Evolutionary conservation across 2,113 vertebrate genomes (phyloP), one percentile per base, ranked within the genome.

Genomic region (Alethe castanea): DNA sequence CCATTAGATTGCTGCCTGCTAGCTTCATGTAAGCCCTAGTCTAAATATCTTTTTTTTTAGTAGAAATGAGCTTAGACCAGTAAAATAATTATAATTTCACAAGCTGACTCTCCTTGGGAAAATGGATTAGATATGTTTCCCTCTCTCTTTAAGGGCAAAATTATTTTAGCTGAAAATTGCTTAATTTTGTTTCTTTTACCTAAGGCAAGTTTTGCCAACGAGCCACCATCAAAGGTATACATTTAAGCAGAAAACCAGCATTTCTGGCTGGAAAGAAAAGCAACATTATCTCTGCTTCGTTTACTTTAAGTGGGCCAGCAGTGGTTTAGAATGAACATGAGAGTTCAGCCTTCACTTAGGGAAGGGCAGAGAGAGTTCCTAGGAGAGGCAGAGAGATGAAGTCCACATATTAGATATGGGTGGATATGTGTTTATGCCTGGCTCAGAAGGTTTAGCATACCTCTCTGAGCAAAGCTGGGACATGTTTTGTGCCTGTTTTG

Each of bases 211-310:
- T 97, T 93, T 92, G 79, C 56, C 64, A 92, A 67, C 76, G 82
- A 96, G 64, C 82, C 66, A 81, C 53, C 94, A 95, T 94, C 94
- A 96, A 95, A 96, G 81, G 89, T 91, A 93, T 86, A 74, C 56
- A 81, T 97, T 97, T 97, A 93, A 94, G 57, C 67, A 95, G 88
- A 94, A 97, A 97, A 91, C 82, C 86, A 86, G 67, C 77, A 94
- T 97, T 97, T 96, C 94, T 97, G 85, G 90, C 74, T 97, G 93
- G 76, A 93, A 97, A 96, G 92, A 93, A 97, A 97, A 97, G 85
- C 93, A 83, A 33, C 19, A 90, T 95, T 96, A 95, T 97, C 92
- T 95, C 42, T 69, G 50, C 87, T 86, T 64, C 86, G 65, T 95
- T 96, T 96, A 73, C 74, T 92, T 96, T 94, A 61, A 81, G 73